Percentiles rank a stretch among this genome's conserved stretches.
Conservation (phyloP, 2,888 invertebrate genomes). For the Orthonevra nobilis region DNA sequence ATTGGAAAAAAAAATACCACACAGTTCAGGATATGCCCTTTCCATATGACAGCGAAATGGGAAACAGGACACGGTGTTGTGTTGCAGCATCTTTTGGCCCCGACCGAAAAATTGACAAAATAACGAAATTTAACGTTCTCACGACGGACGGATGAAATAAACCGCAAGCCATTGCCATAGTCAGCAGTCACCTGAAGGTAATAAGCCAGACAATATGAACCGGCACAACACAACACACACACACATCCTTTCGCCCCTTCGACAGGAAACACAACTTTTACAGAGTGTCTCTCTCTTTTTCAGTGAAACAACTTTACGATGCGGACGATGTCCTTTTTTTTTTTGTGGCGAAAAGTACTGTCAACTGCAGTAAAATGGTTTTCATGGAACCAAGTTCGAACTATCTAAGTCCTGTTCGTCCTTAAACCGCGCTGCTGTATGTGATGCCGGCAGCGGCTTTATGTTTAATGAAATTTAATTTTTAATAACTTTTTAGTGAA, state of each 20-base stretch:
- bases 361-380: conserved; percentile 33
- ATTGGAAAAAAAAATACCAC: conserved; percentile 40
- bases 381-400: conserved; percentile 47
- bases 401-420: conserved; percentile 52
- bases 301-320: conserved; percentile 63
- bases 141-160: no score
- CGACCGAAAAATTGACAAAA: conserved; percentile 56
- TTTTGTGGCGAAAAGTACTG: conserved; percentile 2
- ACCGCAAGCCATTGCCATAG: conserved; percentile 50
- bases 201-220: conserved; percentile 61
- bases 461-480: conserved; percentile 69
- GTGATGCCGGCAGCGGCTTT: conserved; percentile 32
- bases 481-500: conserved; percentile 62
- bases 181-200: no score
- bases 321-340: conserved; percentile 41
- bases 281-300: no score
- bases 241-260: conserved; percentile 28
- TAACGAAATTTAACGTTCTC: conserved; percentile 64
- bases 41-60: no score
- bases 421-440: no score
- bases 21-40: conserved; percentile 15
- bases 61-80: conserved; percentile 16
- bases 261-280: conserved; percentile 63
- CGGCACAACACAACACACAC: conserved; percentile 22
- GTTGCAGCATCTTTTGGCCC: background rate